Evolutionary conservation across 2,888 invertebrate genomes (phyloP), one percentile per base, ranked within the genome.

Genomic region (Rhingia rostrata): DNA sequence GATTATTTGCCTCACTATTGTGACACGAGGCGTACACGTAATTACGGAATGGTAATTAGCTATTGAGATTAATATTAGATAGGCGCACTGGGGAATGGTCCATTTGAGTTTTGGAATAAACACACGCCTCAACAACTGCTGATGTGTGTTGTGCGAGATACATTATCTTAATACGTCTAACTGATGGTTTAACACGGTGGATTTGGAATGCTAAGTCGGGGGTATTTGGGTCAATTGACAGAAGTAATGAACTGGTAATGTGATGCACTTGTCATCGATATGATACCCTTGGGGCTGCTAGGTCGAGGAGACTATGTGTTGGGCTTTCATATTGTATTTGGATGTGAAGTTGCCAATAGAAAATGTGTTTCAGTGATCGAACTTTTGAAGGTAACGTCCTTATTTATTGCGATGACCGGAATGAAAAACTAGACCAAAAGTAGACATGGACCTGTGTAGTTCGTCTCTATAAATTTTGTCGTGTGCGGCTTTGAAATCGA

Each of bases 31-130:
- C 43, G 79, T 73, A 63, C 61, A 73, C 47, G 79, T 74, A 74
- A 79, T 84, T 80, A 84, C 60, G 74, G 61, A 64, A 79, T 80
- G 74, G 41, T 84, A 84, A 84, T 84, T 84, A 84, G 84, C 80
- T 66, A 75, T 80, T 74, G 84, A 84, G 84, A 84, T 84, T 84
- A 84, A 80, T 84, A 75, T 80, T 84, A 84, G 84, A 84, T 84
- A 84, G 66, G 47, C 43, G 66, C 47, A n/a, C 53, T 39, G 84
- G 22, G 84, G 70, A 74, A 80, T 74, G 80, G 64, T 61, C 49
- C 60, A 75, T 80, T 84, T 66, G 78, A 69, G 63, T 69, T 69
- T 63, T 74, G 32, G 51, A 56, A 64, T 73, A 56, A 45, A 22
- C 33, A 51, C 45, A 49, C 32, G 49, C 39, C 77, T 61, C 53